Evolutionary conservation across 2,113 vertebrate genomes (phyloP), one percentile per base, ranked within the genome.

Genomic region (Sinocyclocheilus grahami): DNA sequence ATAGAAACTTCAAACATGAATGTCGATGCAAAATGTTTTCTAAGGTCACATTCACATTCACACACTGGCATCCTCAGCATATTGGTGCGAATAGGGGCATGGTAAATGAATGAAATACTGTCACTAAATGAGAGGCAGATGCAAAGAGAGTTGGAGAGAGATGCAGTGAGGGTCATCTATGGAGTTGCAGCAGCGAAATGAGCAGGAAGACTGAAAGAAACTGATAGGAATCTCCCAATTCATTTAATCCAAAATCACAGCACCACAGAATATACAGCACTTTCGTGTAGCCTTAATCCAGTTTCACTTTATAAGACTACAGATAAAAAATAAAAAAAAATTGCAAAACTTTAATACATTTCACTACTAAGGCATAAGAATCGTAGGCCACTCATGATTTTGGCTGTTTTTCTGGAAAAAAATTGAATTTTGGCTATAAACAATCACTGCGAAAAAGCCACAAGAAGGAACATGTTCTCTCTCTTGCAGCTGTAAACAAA

Each of bases 181-280:
- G 51, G 39, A 84, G 74, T 62, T 63, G 77, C 60, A 75, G 85
- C 88, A 85, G 81, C 60, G 24, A 86, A 82, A 84, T 85, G 78
- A 83, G 63, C 75, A 78, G 88, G 87, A 88, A 90, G 86, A 88
- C 89, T 90, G 89, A 90, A 88, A 90, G 89, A 90, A 90, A 90
- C 89, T 88, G 89, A 83, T 82, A 85, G 62, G 72, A 75, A 77
- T 90, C 85, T 88, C 87, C 87, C 89, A 88, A 86, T 83, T 80
- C 80, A 78, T 87, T 89, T 85, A 87, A 85, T 87, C 83, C 65
- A 83, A 85, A 72, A 72, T 72, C 80, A 85, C 81, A 86, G 82
- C 78, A 86, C 77, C 80, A 82, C 84, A 83, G 16, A 86, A 69
- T 30, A 86, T 71, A 85, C 48, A 88, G 82, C 87, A 81, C 85